Evolutionary conservation across 2,888 invertebrate species (phyloP), one percentile per base, ranked within the genome.

Genomic region (Rotaria macrura): DNA sequence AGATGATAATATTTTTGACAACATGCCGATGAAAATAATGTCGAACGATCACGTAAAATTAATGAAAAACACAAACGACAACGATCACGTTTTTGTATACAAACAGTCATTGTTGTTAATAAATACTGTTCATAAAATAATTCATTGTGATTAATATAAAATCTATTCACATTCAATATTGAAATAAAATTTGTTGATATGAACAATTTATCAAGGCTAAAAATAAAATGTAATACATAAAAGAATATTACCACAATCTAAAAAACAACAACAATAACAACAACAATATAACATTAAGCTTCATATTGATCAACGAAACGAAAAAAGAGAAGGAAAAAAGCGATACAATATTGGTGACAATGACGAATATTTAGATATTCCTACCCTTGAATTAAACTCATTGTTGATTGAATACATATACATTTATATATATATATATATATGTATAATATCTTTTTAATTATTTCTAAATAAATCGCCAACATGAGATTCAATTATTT

Each of bases 51-150:
- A 38, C 72, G 72, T 38, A 38, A 25, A 72, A 72, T 38, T 72
- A 72, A 72, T 72, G 72, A 72, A 72, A 72, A 72, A 72, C 72
- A 72, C 20, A 72, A 1, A 38, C 72, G 72, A 72, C 72, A 72
- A 38, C 72, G 72, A 72, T 72, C 72, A 72, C 72, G 72, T 72
- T 34, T 72, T 38, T n/a, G 38, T 38, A 72, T 23, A n/a, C n/a
- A 57, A 57, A 57, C 55, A 57, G 55, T 57, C 55, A 57, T 57
- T 57, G 20, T 9, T n/a, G 29, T 57, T 57, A 57, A 29, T 57
- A n/a, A 57, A 57, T 57, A 57, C 29, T 57, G 55, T 57, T 57
- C 29, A 29, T 12, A 2, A n/a, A 57, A 12, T n/a, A n/a, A 57
- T 57, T 57, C 55, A 57, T 57, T n/a, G 14, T 57, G n/a, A 57